phyloP scores from a whole-genome alignment of 2,797 vertebrate genomes.

The Sitta carolinensis region DNA sequence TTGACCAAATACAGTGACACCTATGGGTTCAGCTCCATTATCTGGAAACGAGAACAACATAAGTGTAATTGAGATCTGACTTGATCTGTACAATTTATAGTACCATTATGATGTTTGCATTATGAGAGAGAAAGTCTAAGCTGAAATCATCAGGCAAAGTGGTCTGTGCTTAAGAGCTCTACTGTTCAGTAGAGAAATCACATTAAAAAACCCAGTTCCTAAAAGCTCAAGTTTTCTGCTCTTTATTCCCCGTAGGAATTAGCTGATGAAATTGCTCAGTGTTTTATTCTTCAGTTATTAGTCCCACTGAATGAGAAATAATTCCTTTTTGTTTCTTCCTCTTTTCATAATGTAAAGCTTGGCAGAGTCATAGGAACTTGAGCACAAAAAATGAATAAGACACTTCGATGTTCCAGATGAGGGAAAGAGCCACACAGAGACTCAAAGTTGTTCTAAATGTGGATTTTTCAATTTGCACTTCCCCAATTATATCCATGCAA shows the following conservation, averaged over 20 bases:
- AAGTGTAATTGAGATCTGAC: neutral
- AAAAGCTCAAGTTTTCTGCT: neutral
- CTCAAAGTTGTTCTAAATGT: neutral
- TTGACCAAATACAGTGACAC: neutral
- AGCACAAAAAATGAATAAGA: neutral
- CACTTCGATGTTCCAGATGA: neutral
- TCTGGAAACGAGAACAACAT: neutral
- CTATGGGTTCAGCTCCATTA: neutral
- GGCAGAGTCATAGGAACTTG: neutral
- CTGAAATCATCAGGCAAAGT: neutral
- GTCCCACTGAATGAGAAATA: conserved; percentile 23
- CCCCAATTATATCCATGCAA: neutral
- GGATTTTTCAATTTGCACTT: neutral
- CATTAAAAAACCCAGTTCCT: neutral
- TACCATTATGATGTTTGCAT: neutral
- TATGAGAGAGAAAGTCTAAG: neutral
- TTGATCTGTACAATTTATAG: neutral
- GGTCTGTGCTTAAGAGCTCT: neutral
- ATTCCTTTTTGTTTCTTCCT: neutral
- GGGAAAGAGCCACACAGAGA: neutral
- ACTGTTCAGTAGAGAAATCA: neutral
- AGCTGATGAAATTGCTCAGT: conserved; percentile 34
- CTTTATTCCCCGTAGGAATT: conserved; percentile 1
- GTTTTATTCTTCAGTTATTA: conserved; percentile 30
- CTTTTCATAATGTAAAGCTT: neutral